Base-by-base conservation (phyloP, 92 coral and sea anemone genomes). In the Muricea muricata region DNA sequence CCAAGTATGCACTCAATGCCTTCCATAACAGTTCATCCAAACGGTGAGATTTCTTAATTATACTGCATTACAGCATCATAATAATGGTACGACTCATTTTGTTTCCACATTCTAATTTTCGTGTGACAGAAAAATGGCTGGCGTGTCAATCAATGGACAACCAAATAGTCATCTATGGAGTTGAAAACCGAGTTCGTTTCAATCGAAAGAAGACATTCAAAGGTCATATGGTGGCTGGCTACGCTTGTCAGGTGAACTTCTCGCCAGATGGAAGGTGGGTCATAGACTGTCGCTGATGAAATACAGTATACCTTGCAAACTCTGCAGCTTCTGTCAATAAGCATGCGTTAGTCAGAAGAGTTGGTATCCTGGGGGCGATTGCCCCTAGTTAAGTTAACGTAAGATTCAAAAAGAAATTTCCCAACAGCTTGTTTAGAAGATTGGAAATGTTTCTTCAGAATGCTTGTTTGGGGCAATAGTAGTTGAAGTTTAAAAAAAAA, bases 191-290 rank as follows among this genome's bases (percentile, higher is more conserved):
- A 29, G 92, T 97, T 60, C 93, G 99, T 57, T 92, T 92, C 34
- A 97, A 97, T 77, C 90, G 95, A 55, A 97, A 97, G 94, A 97
- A 97, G 81, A 92, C 95, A 30, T 97, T 97, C 75, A 97, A 94
- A 83, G 99, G 99, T 34, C 99, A 97, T 79, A 97, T 97, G 99
- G 99, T 97, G 14, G 99, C 99, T 42, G 99, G 99, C 13, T 97
- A 97, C 50, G 99, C 99, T 30, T 97, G 99, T 81, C 98, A 97
- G 72, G 92, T 93, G 34, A 89, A 85, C 45, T 97, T 97, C 73
- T 97, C 99, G 11, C 99, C 99, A 0, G 99, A 97, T 80, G 99
- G 99, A 45, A 92, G 97, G 99, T 93, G 55, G 68, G 90, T 79
- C 24, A 33, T n/a, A n/a, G n/a, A n/a, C n/a, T n/a, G n/a, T n/a